These are phyloP conservation scores for Bombus pascuorum DNA, from an alignment of 1,140 invertebrate species.

Conservation along the genomic window DNA sequence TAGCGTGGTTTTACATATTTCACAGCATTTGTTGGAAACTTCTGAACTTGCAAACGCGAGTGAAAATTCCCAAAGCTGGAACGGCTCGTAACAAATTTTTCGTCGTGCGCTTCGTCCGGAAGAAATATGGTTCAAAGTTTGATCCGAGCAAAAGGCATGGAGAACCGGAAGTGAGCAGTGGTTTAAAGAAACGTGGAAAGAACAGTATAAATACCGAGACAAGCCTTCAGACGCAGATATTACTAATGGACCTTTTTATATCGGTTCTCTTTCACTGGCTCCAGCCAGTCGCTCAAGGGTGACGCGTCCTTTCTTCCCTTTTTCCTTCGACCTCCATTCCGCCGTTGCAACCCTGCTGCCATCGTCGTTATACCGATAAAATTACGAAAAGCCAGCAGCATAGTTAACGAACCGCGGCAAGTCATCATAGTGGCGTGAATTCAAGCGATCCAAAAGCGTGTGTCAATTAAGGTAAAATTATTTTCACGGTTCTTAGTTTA, in stretches of 20 bases:
- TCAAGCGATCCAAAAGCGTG: not conserved
- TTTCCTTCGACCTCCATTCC: not conserved
- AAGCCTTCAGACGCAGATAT: slow-evolving; percentile 35
- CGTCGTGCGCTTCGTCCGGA: not conserved
- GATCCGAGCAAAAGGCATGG: too few species aligned
- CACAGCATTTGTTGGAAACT: too few species aligned
- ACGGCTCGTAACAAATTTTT: not conserved
- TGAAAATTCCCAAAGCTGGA: not conserved
- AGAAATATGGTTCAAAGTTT: not conserved
- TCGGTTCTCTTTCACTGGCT: slow-evolving; percentile 3
- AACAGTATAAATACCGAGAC: slow-evolving; percentile 44
- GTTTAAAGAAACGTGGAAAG: slow-evolving; percentile 7
- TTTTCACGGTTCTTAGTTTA: not conserved
- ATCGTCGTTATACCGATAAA: slow-evolving; percentile 34
- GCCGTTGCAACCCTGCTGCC: not conserved
- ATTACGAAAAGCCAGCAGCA: not conserved
- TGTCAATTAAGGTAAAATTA: slow-evolving; percentile 4
- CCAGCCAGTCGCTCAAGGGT: slow-evolving; percentile 27
- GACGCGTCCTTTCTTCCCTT: slow-evolving; percentile 45
- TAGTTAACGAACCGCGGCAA: not conserved
- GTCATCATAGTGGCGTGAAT: not conserved
- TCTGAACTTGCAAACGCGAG: too few species aligned
- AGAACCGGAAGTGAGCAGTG: not conserved
- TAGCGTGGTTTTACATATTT: too few species aligned
- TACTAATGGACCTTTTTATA: slow-evolving; percentile 57